Conservation (phyloP, 2,888 invertebrate genomes). For the Alitta virens region DNA sequence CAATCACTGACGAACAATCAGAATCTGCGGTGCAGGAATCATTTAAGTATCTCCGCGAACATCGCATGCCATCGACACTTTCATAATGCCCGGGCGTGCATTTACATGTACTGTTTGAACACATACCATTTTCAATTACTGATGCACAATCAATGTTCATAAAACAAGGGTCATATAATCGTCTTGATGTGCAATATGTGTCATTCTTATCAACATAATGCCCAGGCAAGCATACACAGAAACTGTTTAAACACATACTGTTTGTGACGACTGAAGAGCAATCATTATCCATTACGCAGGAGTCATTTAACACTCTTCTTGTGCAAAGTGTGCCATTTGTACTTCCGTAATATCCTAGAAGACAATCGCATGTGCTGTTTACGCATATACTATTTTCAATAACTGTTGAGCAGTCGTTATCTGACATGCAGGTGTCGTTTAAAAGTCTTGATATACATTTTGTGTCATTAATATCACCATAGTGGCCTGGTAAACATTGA, state of each 20-base stretch:
- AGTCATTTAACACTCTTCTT: slow-evolving; percentile 10
- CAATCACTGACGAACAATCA: slow-evolving; percentile 15
- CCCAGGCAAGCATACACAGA: slow-evolving; percentile 15
- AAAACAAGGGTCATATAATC: neutral
- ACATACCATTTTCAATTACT: no score
- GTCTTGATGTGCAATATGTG: no score
- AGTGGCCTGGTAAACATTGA: slow-evolving; percentile 15
- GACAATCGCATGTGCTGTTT: slow-evolving; percentile 4
- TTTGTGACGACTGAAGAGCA: slow-evolving; percentile 14
- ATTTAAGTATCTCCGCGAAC: slow-evolving; percentile 7
- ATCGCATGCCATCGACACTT: slow-evolving; percentile 5
- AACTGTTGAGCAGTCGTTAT: no score
- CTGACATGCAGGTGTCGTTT: no score
- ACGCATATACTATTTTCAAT: no score
- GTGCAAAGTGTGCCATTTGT: slow-evolving; percentile 10
- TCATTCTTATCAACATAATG: slow-evolving; percentile 4
- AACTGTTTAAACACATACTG: slow-evolving; percentile 16
- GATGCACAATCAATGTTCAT: neutral
- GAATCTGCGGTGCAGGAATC: slow-evolving; percentile 8
- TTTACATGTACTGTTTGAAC: neutral
- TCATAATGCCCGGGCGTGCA: slow-evolving; percentile 16
- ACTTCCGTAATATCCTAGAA: slow-evolving; percentile 6
- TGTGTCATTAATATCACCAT: neutral
- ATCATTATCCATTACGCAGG: slow-evolving; percentile 10
- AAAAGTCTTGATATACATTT: no score